Evolutionary conservation across 2,797 vertebrate genomes (phyloP).

Genomic region (Urosaurus nigricauda): DNA sequence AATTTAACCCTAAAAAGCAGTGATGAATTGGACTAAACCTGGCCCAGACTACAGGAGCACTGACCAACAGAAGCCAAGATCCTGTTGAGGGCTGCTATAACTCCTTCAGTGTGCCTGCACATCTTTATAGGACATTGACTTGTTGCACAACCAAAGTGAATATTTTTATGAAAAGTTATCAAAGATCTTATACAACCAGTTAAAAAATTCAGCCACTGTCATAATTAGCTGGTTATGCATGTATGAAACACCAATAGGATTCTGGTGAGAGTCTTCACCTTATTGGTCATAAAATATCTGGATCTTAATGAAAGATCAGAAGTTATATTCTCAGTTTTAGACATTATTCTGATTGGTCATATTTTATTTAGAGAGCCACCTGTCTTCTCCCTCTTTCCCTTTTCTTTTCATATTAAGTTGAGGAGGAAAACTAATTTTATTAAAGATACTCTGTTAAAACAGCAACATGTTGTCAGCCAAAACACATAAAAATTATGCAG

Average conservation of each 20-base stretch:
- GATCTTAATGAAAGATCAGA: constrained; percentile 18
- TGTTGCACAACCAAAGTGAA: not conserved
- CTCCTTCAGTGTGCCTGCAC: too few species aligned
- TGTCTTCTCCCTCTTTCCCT: too few species aligned
- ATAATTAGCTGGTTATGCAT: too few species aligned
- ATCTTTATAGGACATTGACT: too few species aligned
- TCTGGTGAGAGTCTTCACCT: not conserved
- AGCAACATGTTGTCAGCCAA: constrained; percentile 36
- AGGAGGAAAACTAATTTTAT: constrained; percentile 32
- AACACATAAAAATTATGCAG: constrained; percentile 4
- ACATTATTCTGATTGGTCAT: not conserved
- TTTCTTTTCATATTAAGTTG: not conserved
- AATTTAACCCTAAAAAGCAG: constrained; percentile 8
- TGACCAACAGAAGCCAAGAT: not conserved
- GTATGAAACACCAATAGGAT: too few species aligned
- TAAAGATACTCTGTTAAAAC: constrained; percentile 23
- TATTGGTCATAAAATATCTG: not conserved
- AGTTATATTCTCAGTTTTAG: not conserved
- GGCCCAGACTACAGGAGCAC: not conserved
- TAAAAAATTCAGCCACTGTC: too few species aligned
- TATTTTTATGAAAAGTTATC: too few species aligned
- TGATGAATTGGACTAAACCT: not conserved
- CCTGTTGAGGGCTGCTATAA: too few species aligned
- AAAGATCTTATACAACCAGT: too few species aligned
- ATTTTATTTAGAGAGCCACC: not conserved